Evolutionary conservation across 2,888 invertebrate species (phyloP), one percentile per base, ranked within the genome.

Genomic region (Ischnura elegans): DNA sequence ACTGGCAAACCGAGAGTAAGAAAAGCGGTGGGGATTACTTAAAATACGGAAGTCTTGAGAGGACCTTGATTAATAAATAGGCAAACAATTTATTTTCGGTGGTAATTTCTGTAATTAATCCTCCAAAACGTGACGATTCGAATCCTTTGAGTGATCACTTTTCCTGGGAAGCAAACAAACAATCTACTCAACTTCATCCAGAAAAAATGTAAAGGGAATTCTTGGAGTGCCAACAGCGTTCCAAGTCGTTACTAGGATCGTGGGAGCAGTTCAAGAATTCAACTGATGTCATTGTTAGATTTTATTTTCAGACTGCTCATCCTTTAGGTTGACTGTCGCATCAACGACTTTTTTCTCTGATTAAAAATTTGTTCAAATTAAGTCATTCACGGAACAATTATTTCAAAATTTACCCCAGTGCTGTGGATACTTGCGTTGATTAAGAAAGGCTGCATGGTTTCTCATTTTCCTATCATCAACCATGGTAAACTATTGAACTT

Each of bases 21-120:
- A 61, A 61, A 76, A 36, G 36, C 2, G 6, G 0, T 29, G 16
- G 76, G 10, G 36, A 76, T 76, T 76, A 76, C 16, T 76, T 76
- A n/a, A 76, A 76, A 76, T 76, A 36, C 29, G 61, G n/a, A 36
- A 76, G 76, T 36, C 10, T 36, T 76, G 36, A 76, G 36, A 76
- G 36, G 76, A 76, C n/a, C n/a, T n/a, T 76, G 76, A 76, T 76
- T 76, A 76, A 76, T 36, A 36, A 76, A 76, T 76, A 29, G 76
- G 76, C 36, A 13, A 36, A n/a, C n/a, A 61, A 61, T 61, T 61
- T n/a, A 25, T 4, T 61, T 4, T 13, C 8, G 8, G 36, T 0
- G 16, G 76, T 76, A 29, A 76, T 76, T 29, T 76, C 36, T 36
- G 36, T 36, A 76, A 36, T 36, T 29, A 76, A 36, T 76, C 36